Evolutionary conservation across 2,113 vertebrate genomes (phyloP).

Genomic region (Anarrhichthys ocellatus): DNA sequence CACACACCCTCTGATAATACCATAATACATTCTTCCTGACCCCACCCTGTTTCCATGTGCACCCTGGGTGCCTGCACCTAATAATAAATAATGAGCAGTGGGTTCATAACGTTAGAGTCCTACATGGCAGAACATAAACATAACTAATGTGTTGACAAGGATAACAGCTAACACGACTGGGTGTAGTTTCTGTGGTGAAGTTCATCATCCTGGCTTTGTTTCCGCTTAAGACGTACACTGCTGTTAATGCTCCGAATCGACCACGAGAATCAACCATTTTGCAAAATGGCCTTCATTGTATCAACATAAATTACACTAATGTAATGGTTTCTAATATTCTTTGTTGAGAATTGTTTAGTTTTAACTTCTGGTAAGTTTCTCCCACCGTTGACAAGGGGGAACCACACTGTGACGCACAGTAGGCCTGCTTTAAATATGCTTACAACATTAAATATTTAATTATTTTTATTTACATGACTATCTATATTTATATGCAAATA

Average conservation of each 20-base stretch:
- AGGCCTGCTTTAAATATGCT: neutral
- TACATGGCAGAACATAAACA: neutral
- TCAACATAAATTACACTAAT: neutral
- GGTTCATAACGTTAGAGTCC: neutral
- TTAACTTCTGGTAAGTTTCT: neutral
- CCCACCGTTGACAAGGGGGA: neutral
- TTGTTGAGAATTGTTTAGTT: neutral
- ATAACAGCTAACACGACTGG: neutral
- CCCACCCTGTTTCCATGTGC: neutral
- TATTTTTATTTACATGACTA: neutral
- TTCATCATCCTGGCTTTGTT: conserved; percentile 9
- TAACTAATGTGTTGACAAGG: neutral
- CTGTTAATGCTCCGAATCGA: neutral
- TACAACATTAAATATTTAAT: neutral
- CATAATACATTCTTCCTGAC: neutral
- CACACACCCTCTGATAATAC: conserved; percentile 3
- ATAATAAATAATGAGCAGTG: conserved; percentile 6
- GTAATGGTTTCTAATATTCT: neutral
- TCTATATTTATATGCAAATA: neutral
- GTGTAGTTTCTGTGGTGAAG: neutral
- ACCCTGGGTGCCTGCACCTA: neutral
- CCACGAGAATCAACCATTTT: neutral
- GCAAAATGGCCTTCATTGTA: neutral
- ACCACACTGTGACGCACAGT: neutral
- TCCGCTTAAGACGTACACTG: neutral